A percentile compares a stretch with the other conserved stretches of the same genome.
phyloP scores from a whole-genome alignment of 2,888 invertebrate species.

The Melanostoma scalare region DNA sequence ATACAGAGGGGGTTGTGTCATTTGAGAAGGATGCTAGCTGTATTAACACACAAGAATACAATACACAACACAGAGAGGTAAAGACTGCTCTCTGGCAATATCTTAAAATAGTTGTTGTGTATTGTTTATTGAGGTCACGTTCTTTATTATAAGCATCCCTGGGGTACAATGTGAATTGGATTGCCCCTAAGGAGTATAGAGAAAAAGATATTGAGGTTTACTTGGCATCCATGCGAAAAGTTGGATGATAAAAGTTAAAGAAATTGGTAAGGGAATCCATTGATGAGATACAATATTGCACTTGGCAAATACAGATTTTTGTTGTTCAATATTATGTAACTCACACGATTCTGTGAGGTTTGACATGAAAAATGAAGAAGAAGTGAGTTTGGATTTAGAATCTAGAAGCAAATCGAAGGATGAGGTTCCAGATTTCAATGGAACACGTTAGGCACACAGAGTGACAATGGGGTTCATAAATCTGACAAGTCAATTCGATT shows the following conservation, averaged over 20 bases:
- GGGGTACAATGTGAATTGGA: conserved; percentile 62
- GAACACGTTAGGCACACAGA: too few species aligned
- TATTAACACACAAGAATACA: conserved; percentile 21
- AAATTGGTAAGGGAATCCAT: conserved; percentile 31
- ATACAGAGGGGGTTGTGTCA: conserved; percentile 13
- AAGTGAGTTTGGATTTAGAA: too few species aligned
- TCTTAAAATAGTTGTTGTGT: conserved; percentile 55
- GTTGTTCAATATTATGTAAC: conserved; percentile 4
- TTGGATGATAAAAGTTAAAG: conserved; percentile 1
- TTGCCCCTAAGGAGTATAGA: conserved; percentile 41
- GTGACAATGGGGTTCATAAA: too few species aligned
- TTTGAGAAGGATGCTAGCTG: conserved; percentile 30
- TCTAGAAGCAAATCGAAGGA: too few species aligned
- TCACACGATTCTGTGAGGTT: too few species aligned
- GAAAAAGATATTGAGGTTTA: conserved; percentile 39
- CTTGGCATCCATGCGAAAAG: conserved; percentile 13
- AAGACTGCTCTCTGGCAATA: conserved; percentile 21
- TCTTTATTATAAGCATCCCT: conserved; percentile 61
- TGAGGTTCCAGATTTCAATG: too few species aligned
- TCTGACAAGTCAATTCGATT: too few species aligned
- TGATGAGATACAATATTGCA: conserved; percentile 53
- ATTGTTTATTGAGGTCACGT: conserved; percentile 72
- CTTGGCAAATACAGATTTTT: conserved; percentile 31
- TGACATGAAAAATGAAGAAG: too few species aligned
- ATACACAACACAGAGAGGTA: not conserved